Conservation (phyloP, 2,888 invertebrate genomes). For the Drosophila yooni region DNA sequence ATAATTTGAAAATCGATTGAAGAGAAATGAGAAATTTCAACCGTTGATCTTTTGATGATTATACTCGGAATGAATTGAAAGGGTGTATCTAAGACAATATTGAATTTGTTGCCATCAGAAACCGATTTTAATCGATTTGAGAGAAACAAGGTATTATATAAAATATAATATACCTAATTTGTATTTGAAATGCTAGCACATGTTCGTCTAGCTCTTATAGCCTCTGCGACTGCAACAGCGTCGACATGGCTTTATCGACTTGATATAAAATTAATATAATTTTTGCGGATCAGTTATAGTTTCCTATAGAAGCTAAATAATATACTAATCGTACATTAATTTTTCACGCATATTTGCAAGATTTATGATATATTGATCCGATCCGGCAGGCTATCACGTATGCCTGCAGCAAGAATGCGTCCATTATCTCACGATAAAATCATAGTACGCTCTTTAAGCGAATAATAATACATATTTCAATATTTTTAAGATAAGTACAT, state of each 20-base stretch:
- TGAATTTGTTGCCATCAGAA: neutral
- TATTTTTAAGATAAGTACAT: conserved; percentile 14
- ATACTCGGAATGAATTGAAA: neutral
- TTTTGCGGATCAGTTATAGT: too few relatives aligned
- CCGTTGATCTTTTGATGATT: neutral
- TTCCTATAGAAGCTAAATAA: neutral
- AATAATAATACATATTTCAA: neutral
- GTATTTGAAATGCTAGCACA: too few relatives aligned
- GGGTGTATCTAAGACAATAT: neutral
- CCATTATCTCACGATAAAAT: neutral
- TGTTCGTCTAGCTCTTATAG: too few relatives aligned
- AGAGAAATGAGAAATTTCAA: neutral
- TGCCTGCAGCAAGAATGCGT: neutral
- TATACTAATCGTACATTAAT: neutral
- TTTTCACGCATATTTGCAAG: neutral
- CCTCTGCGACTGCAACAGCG: too few relatives aligned
- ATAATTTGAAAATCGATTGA: neutral
- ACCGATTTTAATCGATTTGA: neutral
- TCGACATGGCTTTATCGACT: too few relatives aligned
- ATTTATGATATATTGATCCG: neutral
- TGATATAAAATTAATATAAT: too few relatives aligned
- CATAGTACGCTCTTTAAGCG: neutral
- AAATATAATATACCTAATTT: too few relatives aligned
- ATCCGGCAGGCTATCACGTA: neutral
- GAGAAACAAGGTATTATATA: too few relatives aligned